phyloP scores from a whole-genome alignment of 2,888 invertebrate genomes.

The Agrypnus murinus region DNA sequence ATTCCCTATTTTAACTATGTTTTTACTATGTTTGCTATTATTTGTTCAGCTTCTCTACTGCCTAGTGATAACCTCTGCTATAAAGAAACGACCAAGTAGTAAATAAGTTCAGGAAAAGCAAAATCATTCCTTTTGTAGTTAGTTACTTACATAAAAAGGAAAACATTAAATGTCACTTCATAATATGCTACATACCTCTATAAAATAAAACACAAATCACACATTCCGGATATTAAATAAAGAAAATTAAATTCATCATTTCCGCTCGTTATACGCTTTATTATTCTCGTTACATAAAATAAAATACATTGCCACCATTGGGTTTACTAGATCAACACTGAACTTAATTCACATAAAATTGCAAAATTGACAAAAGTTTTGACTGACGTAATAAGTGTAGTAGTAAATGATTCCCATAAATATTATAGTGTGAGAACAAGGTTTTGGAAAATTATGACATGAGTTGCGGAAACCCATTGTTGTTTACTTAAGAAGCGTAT shows the following conservation, averaged over 20 bases:
- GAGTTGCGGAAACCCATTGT: conserved; percentile 51
- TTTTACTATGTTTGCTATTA: too few relatives aligned
- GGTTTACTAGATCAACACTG: conserved; percentile 1
- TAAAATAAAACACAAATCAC: too few relatives aligned
- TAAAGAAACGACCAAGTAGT: too few relatives aligned
- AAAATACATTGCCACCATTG: background rate
- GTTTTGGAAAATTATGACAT: conserved; percentile 50
- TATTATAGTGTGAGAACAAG: conserved; percentile 48
- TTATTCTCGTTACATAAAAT: conserved; percentile 23
- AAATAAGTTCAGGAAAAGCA: too few relatives aligned
- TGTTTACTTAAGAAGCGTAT: conserved; percentile 35
- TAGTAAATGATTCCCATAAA: conserved; percentile 37
- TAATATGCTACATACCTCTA: too few relatives aligned
- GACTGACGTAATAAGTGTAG: conserved; percentile 39
- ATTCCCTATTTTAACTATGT: too few relatives aligned
- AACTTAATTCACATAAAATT: conserved; percentile 31
- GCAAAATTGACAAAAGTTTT: conserved; percentile 41
- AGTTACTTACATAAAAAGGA: too few relatives aligned
- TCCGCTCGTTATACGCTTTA: conserved; percentile 12
- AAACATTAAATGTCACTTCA: too few relatives aligned
- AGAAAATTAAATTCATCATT: conserved; percentile 7
- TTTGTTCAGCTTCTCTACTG: too few relatives aligned
- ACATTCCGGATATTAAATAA: conserved; percentile 4
- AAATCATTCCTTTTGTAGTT: too few relatives aligned
- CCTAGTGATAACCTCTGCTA: too few relatives aligned